A percentile compares a stretch with the other conserved stretches of the same genome.
phyloP scores from a whole-genome alignment of 2,797 vertebrate genomes.

The Lemur catta region DNA sequence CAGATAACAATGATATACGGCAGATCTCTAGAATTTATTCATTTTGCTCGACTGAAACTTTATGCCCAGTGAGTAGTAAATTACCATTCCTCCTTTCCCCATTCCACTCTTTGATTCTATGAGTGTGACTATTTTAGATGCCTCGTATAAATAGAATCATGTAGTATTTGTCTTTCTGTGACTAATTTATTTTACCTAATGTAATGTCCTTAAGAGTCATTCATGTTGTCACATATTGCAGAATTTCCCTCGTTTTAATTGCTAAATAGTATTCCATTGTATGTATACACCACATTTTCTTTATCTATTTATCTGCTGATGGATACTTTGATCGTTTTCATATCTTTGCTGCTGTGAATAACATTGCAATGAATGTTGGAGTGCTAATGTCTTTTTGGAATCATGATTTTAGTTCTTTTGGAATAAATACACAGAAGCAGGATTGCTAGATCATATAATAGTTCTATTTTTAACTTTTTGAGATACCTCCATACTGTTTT shows the following conservation, averaged over 20 bases:
- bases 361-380: neutral
- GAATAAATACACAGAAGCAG: neutral
- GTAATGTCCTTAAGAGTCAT: neutral
- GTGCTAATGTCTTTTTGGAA: neutral
- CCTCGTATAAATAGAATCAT: too few relatives aligned
- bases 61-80: neutral
- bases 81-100: neutral
- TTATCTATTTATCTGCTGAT: neutral
- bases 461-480: neutral
- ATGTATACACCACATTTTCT: neutral
- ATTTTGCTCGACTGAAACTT: neutral
- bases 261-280: neutral
- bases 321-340: neutral
- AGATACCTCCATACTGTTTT: neutral
- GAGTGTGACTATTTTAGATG: neutral
- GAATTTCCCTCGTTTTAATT: neutral
- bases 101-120: neutral
- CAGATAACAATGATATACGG: neutral
- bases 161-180: neutral
- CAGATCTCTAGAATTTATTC: neutral
- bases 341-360: neutral
- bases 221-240: neutral
- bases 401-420: neutral
- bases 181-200: neutral
- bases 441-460: neutral